Base-by-base conservation (phyloP, 2,888 invertebrate species). In the Netelia melanura region DNA sequence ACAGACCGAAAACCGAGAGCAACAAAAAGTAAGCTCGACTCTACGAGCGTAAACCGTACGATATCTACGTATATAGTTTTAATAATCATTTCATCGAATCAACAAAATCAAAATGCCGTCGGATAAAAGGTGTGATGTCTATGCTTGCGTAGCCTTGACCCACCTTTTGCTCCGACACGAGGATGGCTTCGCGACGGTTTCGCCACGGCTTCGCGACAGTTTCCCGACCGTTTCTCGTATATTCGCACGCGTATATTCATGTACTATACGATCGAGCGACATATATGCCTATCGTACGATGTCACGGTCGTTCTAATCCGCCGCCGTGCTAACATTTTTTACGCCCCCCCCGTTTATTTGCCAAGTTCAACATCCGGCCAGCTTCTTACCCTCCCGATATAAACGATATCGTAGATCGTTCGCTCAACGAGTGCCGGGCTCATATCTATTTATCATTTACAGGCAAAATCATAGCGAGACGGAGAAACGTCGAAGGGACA, bases 401-500 rank as follows among this genome's bases (percentile, higher is more conserved):
- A 30, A 30, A 30, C 30, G 3, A 30, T 30, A 30, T 30, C 30
- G 25, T 25, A 2, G 25, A 25, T 25, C 25, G 25, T 25, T 25
- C 25, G 25, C 25, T 25, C 25, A 3, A 25, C 25, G 25, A 25
- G 3, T 25, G 25, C 25, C 25, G 25, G 25, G 3, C 25, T 25
- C 25, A 25, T 25, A 17, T 17, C 30, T 30, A 3, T 5, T 30
- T 30, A 30, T 30, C 1, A 48, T 80, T 87, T 83, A n/a, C 93
- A 98, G 98, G 91, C 98, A 98, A 94, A 98, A 98, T 94, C 99
- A 99, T 94, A 98, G 98, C 94, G 98, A 98, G 94, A 98, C 99
- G 85, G 98, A 99, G 94, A 99, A 99, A 93, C 95, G 98, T 0
- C 95, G 99, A 0, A 95, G 99, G 44, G 98, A 99, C 94, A 99